Conservation (phyloP, 2,888 invertebrate species). For the Alsophila aescularia region DNA sequence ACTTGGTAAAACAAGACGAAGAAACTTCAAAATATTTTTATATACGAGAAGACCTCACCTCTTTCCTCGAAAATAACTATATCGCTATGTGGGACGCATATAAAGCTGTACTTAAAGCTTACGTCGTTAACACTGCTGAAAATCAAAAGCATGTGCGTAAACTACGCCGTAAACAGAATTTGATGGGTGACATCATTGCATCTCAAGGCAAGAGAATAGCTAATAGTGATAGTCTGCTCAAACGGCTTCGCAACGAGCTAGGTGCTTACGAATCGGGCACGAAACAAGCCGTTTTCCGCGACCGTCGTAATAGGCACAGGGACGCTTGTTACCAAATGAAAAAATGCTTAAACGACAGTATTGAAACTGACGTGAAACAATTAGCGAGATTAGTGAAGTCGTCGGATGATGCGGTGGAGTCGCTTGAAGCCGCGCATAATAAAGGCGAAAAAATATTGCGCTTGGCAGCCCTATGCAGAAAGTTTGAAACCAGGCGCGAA, state of each 20-base stretch:
- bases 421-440: constrained; percentile 65
- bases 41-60: constrained; percentile 66
- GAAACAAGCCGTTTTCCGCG: constrained; percentile 73
- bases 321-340: constrained; percentile 66
- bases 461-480: constrained; percentile 80
- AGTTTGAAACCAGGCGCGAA: constrained; percentile 83
- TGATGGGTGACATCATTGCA: constrained; percentile 76
- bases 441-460: constrained; percentile 82
- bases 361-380: constrained; percentile 57
- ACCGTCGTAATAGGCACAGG: constrained; percentile 69
- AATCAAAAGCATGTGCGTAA: constrained; percentile 73
- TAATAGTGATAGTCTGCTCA: constrained; percentile 65
- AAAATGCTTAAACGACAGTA: constrained; percentile 55
- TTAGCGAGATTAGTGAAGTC: constrained; percentile 60
- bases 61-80: constrained; percentile 67
- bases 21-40: constrained; percentile 62
- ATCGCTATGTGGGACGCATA: constrained; percentile 72
- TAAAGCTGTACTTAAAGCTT: constrained; percentile 67
- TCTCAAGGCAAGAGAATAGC: constrained; percentile 73
- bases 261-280: constrained; percentile 75
- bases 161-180: constrained; percentile 69
- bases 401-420: constrained; percentile 68
- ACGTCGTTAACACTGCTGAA: constrained; percentile 67
- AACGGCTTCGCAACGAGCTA: constrained; percentile 64
- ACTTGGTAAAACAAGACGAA: constrained; percentile 74